Percentiles rank a stretch among this genome's conserved stretches.
Evolutionary conservation across 2,888 invertebrate genomes (phyloP).

Genomic region (Ceriagrion tenellum): DNA sequence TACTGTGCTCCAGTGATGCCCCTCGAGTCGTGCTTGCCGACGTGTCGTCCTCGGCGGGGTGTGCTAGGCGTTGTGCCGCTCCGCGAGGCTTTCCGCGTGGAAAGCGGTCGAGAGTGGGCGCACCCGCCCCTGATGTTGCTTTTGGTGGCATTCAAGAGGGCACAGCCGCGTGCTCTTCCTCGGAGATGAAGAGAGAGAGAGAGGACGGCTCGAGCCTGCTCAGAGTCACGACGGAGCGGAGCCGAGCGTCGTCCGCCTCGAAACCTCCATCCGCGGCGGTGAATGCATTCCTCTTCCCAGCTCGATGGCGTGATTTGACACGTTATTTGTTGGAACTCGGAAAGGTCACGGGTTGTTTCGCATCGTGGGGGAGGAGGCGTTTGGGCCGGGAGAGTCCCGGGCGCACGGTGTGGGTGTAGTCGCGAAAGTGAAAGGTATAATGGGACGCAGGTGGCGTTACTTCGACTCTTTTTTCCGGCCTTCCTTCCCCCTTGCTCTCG

Average conservation of each 20-base stretch:
- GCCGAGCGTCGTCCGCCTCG: background rate
- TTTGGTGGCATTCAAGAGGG: conserved; percentile 21
- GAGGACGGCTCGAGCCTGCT: too few species aligned
- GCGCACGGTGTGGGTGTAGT: background rate
- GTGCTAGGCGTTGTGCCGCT: background rate
- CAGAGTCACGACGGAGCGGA: too few species aligned
- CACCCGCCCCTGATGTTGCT: background rate
- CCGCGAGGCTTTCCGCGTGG: background rate
- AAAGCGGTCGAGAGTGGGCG: background rate
- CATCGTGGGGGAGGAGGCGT: background rate
- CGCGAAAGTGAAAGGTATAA: background rate
- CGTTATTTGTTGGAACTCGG: conserved; percentile 7
- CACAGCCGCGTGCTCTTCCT: background rate
- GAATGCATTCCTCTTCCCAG: conserved; percentile 2
- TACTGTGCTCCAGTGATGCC: background rate
- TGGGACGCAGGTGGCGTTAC: background rate
- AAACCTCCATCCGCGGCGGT: background rate
- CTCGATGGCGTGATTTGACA: background rate
- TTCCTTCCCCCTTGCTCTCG: background rate
- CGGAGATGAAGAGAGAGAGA: too few species aligned
- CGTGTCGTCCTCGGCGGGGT: background rate
- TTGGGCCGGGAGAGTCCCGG: background rate
- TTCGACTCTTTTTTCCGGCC: background rate
- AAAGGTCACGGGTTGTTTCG: background rate
- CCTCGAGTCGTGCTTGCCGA: background rate